Evolutionary conservation across 1,140 invertebrate species (phyloP), one percentile per base, ranked within the genome.

Genomic region (Hypothenemus hampei): DNA sequence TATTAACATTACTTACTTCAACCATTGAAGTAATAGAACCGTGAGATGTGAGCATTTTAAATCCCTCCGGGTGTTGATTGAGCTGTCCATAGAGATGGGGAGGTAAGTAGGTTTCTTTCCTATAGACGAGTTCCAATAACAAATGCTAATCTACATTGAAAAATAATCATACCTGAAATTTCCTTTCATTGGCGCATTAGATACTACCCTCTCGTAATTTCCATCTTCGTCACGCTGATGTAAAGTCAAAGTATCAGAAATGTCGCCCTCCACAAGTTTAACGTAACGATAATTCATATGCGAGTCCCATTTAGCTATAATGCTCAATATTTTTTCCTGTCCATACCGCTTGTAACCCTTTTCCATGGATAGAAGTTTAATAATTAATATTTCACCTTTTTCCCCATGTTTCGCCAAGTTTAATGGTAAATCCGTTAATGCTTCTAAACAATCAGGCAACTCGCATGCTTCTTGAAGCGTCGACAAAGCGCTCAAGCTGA

Each of bases 401-500:
- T 96, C 91, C 0, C 91, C 91, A 0, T 92, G 73, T 54, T 87
- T 83, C 11, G 85, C 73, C 0, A 93, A 69, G n/a, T 82, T 77
- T 0, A 88, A 87, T 58, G 83, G 81, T 41, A 88, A 69, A 37
- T 79, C 77, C 50, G 92, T 81, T 23, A 97, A 72, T 49, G 84
- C 81, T 61, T 92, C 85, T 22, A 96, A 72, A 71, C 87, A 92
- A 64, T 89, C 86, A 47, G 84, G 80, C 50, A 93, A 81, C 73
- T 93, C 88, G 67, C 89, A 93, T 16, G 92, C 90, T 78, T 97
- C 95, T 65, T 95, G 88, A n/a, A 97, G 74, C 37, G 87, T 85
- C 51, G 83, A 81, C 11, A 95, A 68, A 2, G 94, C 91, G 10
- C 84, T 80, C 24, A 87, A 75, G 0, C 24, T 31, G 0, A 58